Base-by-base conservation (phyloP, 2,113 vertebrate genomes). In the Nyctereutes procyonoides region DNA sequence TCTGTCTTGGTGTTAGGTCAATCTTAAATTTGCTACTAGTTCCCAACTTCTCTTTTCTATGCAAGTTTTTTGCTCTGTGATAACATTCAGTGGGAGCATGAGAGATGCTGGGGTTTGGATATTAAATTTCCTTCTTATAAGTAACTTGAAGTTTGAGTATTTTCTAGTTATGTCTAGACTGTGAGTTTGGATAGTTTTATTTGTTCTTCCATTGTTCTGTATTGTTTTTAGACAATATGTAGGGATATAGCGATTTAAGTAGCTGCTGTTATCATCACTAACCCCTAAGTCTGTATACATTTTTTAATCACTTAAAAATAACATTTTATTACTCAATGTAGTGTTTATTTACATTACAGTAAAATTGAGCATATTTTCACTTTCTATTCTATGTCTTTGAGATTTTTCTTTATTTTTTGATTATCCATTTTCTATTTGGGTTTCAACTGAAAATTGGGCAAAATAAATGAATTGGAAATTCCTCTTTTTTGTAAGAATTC, bases 271-370 rank as follows among this genome's bases (percentile, higher is more conserved):
- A 26, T n/a, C 38, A 71, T 80, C 51, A 80, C 20, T 43, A 69
- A 71, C 22, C 63, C 5, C 22, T 67, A 56, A 80, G 10, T 60
- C 22, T 28, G 56, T 55, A 30, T 51, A 24, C 8, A 60, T 30
- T 88, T 79, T 93, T 92, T 62, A 90, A 90, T 53, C 48, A 51
- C 51, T n/a, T 79, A 90, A 65, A 79, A 65, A 22, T 55, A 67
- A 24, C 12, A 5, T 77, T 63, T 28, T 5, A 79, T 53, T 67
- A 55, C 48, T 80, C 60, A 80, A 80, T 67, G 12, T 80, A 80
- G 16, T 53, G 0, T 67, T 76, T 93, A 93, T 30, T 55, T 93
- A 17, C 17, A 62, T 65, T 53, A 73, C 16, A 63, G 24, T 85
- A 16, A 55, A 53, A 38, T 77, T 88, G 26, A 60, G 30, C 38